Evolutionary conservation across 2,797 vertebrate species (phyloP), one percentile per base, ranked within the genome.

Genomic region (Rachycentron canadum): DNA sequence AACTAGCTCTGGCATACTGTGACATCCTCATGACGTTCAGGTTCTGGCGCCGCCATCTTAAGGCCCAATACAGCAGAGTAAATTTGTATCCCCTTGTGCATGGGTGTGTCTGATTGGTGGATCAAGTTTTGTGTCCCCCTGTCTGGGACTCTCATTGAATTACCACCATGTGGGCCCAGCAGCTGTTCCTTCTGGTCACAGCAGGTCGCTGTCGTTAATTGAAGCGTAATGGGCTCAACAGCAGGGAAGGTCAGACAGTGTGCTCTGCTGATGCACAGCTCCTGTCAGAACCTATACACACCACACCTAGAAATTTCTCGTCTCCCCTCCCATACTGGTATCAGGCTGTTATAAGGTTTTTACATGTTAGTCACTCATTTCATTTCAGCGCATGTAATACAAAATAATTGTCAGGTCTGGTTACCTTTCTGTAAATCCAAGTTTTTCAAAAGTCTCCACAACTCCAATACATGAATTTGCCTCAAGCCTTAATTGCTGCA

Each of bases 131-230:
- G 93, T 91, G 88, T 90, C 90, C 91, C 95, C 30, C 67, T 53
- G 86, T 86, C 83, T 86, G 2, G 86, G 77, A 56, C 88, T 90
- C 91, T 96, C 95, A 97, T 96, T 96, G 95, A 97, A 96, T 98
- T 96, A 97, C 94, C 95, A 93, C 95, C 94, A 95, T 95, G 95
- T 95, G 95, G 95, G 94, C 90, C 88, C 86, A 92, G 95, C 97
- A 98, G 96, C 97, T 98, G 97, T 94, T 96, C 95, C 94, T 93
- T 96, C 95, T 94, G 94, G 93, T 94, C 81, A 63, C 95, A 96
- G 95, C 93, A 86, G 87, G 96, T 90, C 89, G 89, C 94, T 84
- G 94, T 89, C 93, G 92, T 96, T 97, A 97, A 98, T 97, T 98
- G 96, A 97, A 95, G 94, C 94, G 93, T 97, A 97, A 98, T 97